Evolutionary conservation across 2,888 invertebrate species (phyloP), one percentile per base, ranked within the genome.

Genomic region (Elmis aenea): DNA sequence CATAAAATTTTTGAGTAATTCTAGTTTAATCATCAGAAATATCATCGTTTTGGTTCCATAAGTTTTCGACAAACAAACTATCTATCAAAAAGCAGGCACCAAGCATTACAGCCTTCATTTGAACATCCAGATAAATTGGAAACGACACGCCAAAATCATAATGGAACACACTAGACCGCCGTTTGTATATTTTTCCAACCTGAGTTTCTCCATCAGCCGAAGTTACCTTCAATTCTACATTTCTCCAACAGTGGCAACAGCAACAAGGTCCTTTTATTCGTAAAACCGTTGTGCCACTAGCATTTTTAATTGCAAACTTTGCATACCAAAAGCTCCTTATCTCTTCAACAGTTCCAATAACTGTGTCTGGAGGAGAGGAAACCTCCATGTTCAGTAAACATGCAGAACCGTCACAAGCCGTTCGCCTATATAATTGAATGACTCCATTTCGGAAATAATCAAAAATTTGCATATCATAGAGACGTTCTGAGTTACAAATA

Each of bases 61-160:
- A 65, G 61, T 86, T 85, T 62, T 88, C 87, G 64, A 87, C 87
- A 74, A 84, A 88, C 86, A 88, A 87, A 55, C 82, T 84, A 68
- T 87, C 87, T 86, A 86, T 70, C 32, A 77, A 38, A 61, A 84
- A 79, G 56, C 83, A 79, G n/a, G 83, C 83, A 31, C 82, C 84
- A 10, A 85, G 64, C 46, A 85, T 68, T 3, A 81, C 78, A 0
- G 83, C 83, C 58, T 85, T 85, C 67, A 83, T 79, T 62, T 79
- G 78, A 27, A 83, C 83, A 60, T 89, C 88, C 54, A 91, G 68
- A 61, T 90, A 87, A 69, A 82, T 69, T 0, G 91, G 91, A 62
- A 92, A 91, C 5, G 76, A 76, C 38, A 91, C 80, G 13, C 87
- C 88, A 64, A 90, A 91, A 62, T 81, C 79, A 63, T 90, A 87